Percentiles rank a stretch among this genome's conserved stretches.
These are phyloP conservation scores for Gyrodactylus bullatarudis DNA, from an alignment of 1,140 invertebrate genomes.

Conservation along the genomic window DNA sequence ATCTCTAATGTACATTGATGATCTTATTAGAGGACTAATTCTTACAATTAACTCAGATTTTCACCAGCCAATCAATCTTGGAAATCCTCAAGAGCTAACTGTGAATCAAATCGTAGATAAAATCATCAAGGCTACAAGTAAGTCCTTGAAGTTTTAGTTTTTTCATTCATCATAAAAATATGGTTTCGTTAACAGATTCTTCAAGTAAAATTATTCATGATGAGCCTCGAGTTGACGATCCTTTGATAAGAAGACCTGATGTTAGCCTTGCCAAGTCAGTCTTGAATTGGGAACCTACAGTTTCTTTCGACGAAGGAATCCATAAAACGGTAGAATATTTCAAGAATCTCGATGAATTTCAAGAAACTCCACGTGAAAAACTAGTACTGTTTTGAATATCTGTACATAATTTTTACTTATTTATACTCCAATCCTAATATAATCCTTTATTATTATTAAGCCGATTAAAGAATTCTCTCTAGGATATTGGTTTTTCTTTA, in stretches of 20 bases:
- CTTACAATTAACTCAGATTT: conserved; percentile 72
- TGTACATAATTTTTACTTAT: background rate
- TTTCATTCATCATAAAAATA: background rate
- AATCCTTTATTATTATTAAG: too few relatives aligned
- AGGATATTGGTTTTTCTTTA: too few relatives aligned
- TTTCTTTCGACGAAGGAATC: conserved; percentile 41
- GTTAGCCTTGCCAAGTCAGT: conserved; percentile 49
- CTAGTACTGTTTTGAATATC: background rate
- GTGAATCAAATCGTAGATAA: conserved; percentile 75
- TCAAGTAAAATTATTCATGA: conserved; percentile 46
- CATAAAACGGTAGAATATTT: conserved; percentile 49
- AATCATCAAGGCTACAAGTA: conserved; percentile 32
- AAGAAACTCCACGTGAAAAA: background rate
- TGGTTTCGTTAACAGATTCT: conserved; percentile 1
- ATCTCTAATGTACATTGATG: conserved; percentile 88
- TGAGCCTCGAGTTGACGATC: conserved; percentile 53
- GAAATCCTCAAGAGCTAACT: conserved; percentile 84
- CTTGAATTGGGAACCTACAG: conserved; percentile 67
- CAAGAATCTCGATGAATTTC: background rate
- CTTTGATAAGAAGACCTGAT: conserved; percentile 58
- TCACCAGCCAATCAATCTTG: conserved; percentile 63
- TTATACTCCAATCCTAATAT: too few relatives aligned
- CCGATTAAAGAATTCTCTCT: too few relatives aligned
- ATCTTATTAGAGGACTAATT: conserved; percentile 72
- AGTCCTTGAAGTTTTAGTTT: background rate